These are phyloP conservation scores for Rousettus madagascariensis DNA, from an alignment of 2,797 vertebrate genomes.

Conservation along the genomic window DNA sequence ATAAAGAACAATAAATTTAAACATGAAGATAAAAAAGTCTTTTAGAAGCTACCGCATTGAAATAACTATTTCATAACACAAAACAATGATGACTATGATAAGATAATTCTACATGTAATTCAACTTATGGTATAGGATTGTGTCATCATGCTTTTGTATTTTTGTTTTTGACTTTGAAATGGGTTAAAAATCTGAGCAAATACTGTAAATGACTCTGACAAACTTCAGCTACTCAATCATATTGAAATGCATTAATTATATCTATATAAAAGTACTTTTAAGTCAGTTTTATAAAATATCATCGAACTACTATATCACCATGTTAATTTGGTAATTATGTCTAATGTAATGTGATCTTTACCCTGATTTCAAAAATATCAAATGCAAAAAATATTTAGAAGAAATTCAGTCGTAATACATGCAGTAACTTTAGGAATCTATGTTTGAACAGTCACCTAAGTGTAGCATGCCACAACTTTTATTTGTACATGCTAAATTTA, in stretches of 20 bases:
- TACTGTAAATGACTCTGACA: neutral
- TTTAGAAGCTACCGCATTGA: neutral
- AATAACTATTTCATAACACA: neutral
- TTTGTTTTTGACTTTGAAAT: neutral
- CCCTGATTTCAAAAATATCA: neutral
- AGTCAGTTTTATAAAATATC: conserved; percentile 18
- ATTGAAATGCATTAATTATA: neutral
- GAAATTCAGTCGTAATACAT: neutral
- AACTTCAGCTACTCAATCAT: neutral
- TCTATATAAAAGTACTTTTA: neutral
- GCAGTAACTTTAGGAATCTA: neutral
- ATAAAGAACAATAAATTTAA: neutral
- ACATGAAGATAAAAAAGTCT: neutral
- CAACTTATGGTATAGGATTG: neutral
- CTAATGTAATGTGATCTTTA: neutral
- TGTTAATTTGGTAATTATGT: neutral
- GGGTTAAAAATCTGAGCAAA: conserved; percentile 13
- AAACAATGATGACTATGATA: neutral
- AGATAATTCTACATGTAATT: neutral
- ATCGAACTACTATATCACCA: neutral
- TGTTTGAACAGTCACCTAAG: neutral
- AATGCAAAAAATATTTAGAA: neutral
- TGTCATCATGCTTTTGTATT: neutral
- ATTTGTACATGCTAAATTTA: neutral
- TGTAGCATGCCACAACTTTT: neutral